A percentile compares a stretch with the other conserved stretches of the same genome.
Evolutionary conservation across 2,888 invertebrate genomes (phyloP).

Genomic region (Pomacea canaliculata): DNA sequence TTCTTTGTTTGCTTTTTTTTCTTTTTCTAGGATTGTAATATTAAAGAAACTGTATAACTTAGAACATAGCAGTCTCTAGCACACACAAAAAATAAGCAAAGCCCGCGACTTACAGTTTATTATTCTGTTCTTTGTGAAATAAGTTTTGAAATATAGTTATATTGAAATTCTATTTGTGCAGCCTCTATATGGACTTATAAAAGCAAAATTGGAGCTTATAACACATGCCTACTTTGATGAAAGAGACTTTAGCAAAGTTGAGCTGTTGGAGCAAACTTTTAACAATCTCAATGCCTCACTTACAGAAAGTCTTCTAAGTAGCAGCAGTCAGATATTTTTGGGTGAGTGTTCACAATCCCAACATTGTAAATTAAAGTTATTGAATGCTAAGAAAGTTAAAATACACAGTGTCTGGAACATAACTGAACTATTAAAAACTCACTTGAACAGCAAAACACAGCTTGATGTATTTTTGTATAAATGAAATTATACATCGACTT

Average conservation of each 20-base stretch:
- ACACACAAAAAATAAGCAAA: no score
- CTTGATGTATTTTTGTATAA: no score
- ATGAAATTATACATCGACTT: no score
- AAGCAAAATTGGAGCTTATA: slow-evolving; percentile 93
- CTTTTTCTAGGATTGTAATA: no score
- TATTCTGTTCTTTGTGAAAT: not conserved
- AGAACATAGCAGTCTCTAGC: no score
- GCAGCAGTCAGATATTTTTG: slow-evolving; percentile 77
- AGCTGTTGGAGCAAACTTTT: slow-evolving; percentile 86
- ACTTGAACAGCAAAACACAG: no score
- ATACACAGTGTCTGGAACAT: no score
- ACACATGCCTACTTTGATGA: slow-evolving; percentile 98
- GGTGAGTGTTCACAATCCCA: slow-evolving; percentile 71
- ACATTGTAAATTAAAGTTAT: not conserved
- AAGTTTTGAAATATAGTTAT: not conserved
- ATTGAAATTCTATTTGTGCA: slow-evolving; percentile 35
- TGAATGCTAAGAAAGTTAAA: no score
- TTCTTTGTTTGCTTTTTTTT: no score
- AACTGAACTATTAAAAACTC: no score
- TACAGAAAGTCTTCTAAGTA: slow-evolving; percentile 71
- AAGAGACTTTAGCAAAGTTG: slow-evolving; percentile 71
- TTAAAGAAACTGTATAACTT: no score
- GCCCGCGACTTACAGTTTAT: no score
- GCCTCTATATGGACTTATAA: slow-evolving; percentile 87
- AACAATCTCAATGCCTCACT: slow-evolving; percentile 91